Percentiles rank a stretch among this genome's conserved stretches.
phyloP scores from a whole-genome alignment of 92 coral and sea anemone species.

The Micromussa lordhowensis region DNA sequence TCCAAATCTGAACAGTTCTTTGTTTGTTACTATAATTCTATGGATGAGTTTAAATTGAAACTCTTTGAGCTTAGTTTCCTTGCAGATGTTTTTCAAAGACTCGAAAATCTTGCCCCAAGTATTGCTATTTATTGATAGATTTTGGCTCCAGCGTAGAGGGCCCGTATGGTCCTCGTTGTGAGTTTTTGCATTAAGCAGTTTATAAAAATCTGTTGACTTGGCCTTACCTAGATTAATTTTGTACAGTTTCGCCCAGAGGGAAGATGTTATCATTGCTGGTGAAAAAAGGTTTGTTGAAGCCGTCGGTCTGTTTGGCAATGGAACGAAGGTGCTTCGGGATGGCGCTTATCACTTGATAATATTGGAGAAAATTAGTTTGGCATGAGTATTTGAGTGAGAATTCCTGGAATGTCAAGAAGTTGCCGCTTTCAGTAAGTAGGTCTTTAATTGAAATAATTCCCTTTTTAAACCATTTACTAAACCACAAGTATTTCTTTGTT shows the following conservation, averaged over 20 bases:
- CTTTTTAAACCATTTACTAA: not conserved
- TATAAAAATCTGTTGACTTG: conserved; percentile 11
- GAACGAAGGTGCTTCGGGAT: not conserved
- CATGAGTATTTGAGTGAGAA: not conserved
- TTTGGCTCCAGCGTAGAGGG: conserved; percentile 21
- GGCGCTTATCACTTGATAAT: not conserved
- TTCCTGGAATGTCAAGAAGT: not conserved
- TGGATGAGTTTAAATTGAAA: too few species aligned
- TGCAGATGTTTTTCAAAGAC: too few species aligned
- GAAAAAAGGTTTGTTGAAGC: not conserved
- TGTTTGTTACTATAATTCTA: too few species aligned
- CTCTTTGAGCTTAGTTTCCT: too few species aligned
- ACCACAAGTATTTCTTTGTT: not conserved
- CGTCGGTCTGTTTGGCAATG: not conserved
- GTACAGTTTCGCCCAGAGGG: not conserved
- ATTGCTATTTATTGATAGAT: too few species aligned
- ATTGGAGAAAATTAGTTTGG: not conserved
- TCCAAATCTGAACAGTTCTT: too few species aligned
- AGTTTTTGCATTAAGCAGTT: conserved; percentile 9
- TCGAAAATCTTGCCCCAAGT: too few species aligned
- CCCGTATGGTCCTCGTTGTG: conserved; percentile 11
- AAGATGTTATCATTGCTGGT: not conserved
- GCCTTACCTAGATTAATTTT: conserved; percentile 16
- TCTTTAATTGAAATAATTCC: not conserved
- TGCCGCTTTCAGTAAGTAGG: not conserved